Evolutionary conservation across 2,888 invertebrate genomes (phyloP).

Genomic region (Pristionchus arcanus): DNA sequence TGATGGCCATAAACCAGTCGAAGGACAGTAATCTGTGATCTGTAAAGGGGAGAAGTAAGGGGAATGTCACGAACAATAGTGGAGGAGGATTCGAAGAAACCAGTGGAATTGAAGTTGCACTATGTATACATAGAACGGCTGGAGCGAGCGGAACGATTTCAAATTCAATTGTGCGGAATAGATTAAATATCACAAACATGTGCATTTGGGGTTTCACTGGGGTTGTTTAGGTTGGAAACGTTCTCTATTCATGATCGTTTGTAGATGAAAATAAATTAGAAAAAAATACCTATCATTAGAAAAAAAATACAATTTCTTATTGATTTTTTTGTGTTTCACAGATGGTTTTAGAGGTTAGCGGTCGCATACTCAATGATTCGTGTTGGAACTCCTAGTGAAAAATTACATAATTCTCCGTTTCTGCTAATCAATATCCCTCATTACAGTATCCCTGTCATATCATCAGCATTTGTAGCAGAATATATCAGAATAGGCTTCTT

Average conservation of each 20-base stretch:
- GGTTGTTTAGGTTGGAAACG: background rate
- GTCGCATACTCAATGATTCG: too few relatives aligned
- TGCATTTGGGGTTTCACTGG: background rate
- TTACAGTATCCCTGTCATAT: conserved; percentile 60
- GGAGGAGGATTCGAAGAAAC: background rate
- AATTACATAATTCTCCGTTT: too few relatives aligned
- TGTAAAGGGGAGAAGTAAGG: background rate
- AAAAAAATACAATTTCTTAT: too few relatives aligned
- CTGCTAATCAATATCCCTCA: too few relatives aligned
- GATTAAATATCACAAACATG: background rate
- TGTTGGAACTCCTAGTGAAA: too few relatives aligned
- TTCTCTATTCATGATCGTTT: too few relatives aligned
- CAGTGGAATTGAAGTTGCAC: background rate
- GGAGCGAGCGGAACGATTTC: background rate
- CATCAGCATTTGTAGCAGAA: too few relatives aligned
- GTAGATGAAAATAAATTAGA: too few relatives aligned
- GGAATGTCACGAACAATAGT: background rate
- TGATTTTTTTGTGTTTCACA: too few relatives aligned
- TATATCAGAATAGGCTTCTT: too few relatives aligned
- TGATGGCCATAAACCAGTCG: background rate
- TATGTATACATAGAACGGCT: background rate
- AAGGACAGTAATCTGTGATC: background rate
- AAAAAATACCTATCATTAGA: too few relatives aligned
- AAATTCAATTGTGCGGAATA: background rate
- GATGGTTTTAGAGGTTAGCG: too few relatives aligned